phyloP scores from a whole-genome alignment of 2,113 vertebrate genomes.

The Myotis lucifugus region DNA sequence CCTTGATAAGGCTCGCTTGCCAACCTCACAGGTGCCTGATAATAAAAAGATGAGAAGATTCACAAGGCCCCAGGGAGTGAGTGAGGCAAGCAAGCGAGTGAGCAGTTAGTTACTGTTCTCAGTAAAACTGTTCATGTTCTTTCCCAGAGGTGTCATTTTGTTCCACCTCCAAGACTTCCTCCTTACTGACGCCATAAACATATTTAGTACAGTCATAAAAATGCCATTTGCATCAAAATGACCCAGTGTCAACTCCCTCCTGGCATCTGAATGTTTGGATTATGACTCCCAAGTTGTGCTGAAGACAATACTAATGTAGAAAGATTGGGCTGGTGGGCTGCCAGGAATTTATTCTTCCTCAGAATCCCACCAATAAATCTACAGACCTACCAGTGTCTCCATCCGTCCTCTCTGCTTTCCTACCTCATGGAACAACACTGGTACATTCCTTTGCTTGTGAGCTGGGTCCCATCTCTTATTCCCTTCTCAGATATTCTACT shows the following conservation, averaged over 20 bases:
- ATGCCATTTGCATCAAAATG: neutral
- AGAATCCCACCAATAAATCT: neutral
- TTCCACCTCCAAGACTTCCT: neutral
- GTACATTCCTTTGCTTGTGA: neutral
- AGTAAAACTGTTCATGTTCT: neutral
- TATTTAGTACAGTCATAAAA: neutral
- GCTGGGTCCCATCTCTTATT: neutral
- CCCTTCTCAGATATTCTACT: neutral
- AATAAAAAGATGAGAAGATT: neutral
- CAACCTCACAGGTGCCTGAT: neutral
- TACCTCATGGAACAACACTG: accelerated
- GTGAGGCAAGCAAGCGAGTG: neutral
- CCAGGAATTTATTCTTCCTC: neutral
- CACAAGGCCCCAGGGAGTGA: accelerated
- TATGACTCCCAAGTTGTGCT: neutral
- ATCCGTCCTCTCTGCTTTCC: neutral
- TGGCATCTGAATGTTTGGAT: neutral
- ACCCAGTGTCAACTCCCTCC: neutral
- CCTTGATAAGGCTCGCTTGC: neutral
- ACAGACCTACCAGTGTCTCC: too few relatives aligned
- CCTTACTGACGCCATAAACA: neutral
- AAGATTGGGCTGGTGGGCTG: neutral
- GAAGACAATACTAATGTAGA: neutral
- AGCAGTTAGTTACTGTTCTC: neutral
- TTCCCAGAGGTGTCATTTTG: neutral